Percentiles rank a stretch among this genome's conserved stretches.
phyloP scores from a whole-genome alignment of 1,140 invertebrate genomes.

The Nixonia krombeini region DNA sequence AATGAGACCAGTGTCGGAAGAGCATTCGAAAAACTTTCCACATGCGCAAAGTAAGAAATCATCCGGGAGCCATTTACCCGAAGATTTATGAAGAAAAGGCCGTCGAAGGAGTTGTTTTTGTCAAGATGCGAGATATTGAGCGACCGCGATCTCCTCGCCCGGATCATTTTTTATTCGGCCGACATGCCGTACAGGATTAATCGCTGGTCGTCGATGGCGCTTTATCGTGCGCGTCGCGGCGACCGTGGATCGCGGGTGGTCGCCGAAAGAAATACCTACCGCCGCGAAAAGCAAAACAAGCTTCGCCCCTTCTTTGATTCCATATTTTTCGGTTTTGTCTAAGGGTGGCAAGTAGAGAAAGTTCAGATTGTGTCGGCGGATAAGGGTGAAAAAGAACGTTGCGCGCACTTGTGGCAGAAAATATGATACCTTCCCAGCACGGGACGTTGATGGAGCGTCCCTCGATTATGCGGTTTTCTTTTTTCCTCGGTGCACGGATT shows the following conservation, averaged over 20 bases:
- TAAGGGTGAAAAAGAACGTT: constrained; percentile 17
- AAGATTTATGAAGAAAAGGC: constrained; percentile 43
- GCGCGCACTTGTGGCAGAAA: constrained; percentile 51
- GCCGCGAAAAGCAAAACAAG: constrained; percentile 32
- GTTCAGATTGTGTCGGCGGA: constrained; percentile 28
- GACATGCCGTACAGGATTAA: constrained; percentile 43
- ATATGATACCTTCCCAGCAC: constrained; percentile 64
- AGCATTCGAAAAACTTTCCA: constrained; percentile 15
- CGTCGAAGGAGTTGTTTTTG: constrained; percentile 38
- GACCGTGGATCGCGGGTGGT: constrained; percentile 14
- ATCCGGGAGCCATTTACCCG: constrained; percentile 10
- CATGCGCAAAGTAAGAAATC: constrained; percentile 21
- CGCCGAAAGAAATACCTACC: constrained; percentile 21
- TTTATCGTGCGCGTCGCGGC: constrained; percentile 26
- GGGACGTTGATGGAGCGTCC: constrained; percentile 63
- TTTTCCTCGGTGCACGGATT: too few species aligned
- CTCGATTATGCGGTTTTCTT: too few species aligned
- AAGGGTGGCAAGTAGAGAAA: constrained; percentile 33
- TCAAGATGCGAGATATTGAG: constrained; percentile 30
- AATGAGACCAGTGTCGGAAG: too few species aligned
- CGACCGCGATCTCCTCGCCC: constrained; percentile 31
- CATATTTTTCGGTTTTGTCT: constrained; percentile 13
- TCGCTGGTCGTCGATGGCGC: constrained; percentile 32
- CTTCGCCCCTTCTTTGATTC: constrained; percentile 1
- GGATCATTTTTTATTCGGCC: constrained; percentile 41